Evolutionary conservation across 2,113 vertebrate genomes (phyloP).

Genomic region (Phalacrocorax brasilianus): DNA sequence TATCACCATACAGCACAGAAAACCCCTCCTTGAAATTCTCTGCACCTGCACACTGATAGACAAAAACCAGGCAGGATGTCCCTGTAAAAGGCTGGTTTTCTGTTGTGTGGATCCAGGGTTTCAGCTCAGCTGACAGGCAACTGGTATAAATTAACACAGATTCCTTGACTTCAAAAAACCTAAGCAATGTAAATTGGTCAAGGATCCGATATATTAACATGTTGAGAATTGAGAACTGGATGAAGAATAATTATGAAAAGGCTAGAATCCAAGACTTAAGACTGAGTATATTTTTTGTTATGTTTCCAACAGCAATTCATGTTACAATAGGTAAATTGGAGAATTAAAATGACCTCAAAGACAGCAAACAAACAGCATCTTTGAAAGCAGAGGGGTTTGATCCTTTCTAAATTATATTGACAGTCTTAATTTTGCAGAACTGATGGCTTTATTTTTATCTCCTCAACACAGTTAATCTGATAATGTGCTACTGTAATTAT

Average conservation of each 20-base stretch:
- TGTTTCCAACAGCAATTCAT: background rate
- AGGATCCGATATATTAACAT: background rate
- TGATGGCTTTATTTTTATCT: slow-evolving; percentile 33
- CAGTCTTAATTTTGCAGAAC: slow-evolving; percentile 19
- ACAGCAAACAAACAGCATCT: background rate
- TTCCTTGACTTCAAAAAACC: background rate
- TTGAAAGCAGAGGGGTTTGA: background rate
- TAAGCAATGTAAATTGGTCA: background rate
- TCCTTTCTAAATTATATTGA: slow-evolving; percentile 21
- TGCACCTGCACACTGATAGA: background rate
- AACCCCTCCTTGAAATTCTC: background rate
- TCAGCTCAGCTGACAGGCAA: background rate
- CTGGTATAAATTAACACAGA: background rate
- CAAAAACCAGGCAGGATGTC: background rate
- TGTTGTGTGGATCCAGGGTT: background rate
- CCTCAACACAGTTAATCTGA: slow-evolving; percentile 13
- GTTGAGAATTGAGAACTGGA: background rate
- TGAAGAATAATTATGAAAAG: background rate
- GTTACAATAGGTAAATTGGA: background rate
- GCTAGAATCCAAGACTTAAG: background rate
- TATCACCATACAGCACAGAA: background rate
- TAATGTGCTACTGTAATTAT: slow-evolving; percentile 26
- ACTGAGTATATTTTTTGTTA: background rate
- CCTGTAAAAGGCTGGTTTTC: background rate
- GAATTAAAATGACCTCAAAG: background rate